These are phyloP conservation scores for Monopterus albus DNA, from an alignment of 2,113 vertebrate species.

Conservation along the genomic window DNA sequence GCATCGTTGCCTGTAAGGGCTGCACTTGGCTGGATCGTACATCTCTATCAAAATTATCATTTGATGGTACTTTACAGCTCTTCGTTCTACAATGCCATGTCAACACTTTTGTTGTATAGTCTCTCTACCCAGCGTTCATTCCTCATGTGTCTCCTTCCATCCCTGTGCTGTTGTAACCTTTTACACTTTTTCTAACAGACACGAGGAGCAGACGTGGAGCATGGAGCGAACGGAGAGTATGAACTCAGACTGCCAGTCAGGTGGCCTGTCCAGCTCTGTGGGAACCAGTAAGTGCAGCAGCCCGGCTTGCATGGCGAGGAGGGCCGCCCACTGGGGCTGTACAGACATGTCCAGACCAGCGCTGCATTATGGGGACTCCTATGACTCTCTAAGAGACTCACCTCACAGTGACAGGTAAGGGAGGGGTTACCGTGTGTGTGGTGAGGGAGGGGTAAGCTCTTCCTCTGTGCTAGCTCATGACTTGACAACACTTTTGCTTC, in stretches of 20 bases:
- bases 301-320: slow-evolving; percentile 91
- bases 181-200: slow-evolving; percentile 79
- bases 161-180: slow-evolving; percentile 36
- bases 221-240: slow-evolving; percentile 94
- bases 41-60: not conserved
- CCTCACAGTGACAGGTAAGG: slow-evolving; percentile 97
- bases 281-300: slow-evolving; percentile 99
- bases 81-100: not conserved
- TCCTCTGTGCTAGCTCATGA: not conserved
- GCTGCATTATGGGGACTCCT: slow-evolving; percentile 90
- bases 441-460: not conserved
- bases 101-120: not conserved
- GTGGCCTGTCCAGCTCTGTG: slow-evolving; percentile 93
- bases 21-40: too few species aligned
- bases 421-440: not conserved
- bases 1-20: not conserved
- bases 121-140: not conserved
- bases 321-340: slow-evolving; percentile 88
- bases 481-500: slow-evolving; percentile 1
- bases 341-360: slow-evolving; percentile 82
- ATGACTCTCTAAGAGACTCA: slow-evolving; percentile 94
- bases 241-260: slow-evolving; percentile 96
- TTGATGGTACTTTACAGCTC: not conserved
- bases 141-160: not conserved
- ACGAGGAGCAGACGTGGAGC: slow-evolving; percentile 97